Percentiles rank a stretch among this genome's conserved stretches.
These are phyloP conservation scores for Thymelicus acteon DNA, from an alignment of 2,888 invertebrate species.

Conservation along the genomic window DNA sequence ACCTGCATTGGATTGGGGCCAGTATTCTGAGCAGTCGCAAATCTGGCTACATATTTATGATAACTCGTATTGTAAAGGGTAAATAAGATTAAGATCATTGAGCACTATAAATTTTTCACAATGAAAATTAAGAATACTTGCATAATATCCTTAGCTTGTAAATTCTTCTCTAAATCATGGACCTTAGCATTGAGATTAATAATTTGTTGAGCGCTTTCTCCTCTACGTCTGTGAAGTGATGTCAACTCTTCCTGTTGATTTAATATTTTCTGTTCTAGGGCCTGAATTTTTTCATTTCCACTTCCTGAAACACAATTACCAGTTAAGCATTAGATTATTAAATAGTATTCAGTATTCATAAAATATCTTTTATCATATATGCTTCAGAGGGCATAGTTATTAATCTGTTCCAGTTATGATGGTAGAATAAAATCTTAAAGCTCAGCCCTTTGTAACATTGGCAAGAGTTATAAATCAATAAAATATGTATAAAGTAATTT, in stretches of 20 bases:
- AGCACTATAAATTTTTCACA: not conserved
- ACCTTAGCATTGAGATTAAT: conserved; percentile 94
- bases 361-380: no score
- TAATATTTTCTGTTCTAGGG: conserved; percentile 93
- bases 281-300: conserved; percentile 86
- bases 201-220: conserved; percentile 97
- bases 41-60: no score
- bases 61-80: no score
- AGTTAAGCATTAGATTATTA: not conserved
- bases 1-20: no score
- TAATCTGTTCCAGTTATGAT: no score
- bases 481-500: no score
- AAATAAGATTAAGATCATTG: not conserved
- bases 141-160: conserved; percentile 90
- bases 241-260: conserved; percentile 96
- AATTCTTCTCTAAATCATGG: conserved; percentile 92
- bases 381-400: no score
- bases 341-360: no score
- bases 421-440: no score
- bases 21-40: no score
- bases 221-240: conserved; percentile 93
- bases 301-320: conserved; percentile 55
- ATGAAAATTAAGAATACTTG: conserved; percentile 51
- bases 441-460: no score
- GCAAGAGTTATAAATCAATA: no score